Evolutionary conservation across 2,888 invertebrate species (phyloP).

Genomic region (Aphidius colemani): DNA sequence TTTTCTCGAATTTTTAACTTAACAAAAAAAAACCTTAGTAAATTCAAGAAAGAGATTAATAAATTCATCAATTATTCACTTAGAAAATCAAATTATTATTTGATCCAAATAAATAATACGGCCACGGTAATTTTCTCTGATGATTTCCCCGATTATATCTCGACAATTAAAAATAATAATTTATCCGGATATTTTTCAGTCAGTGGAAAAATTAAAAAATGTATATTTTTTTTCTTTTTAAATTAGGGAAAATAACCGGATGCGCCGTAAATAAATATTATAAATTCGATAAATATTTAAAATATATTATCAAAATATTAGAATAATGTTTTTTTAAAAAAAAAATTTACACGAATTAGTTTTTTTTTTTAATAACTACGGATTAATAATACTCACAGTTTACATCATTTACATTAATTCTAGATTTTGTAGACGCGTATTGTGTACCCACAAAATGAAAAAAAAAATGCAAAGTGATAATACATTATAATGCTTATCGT

Average conservation of each 20-base stretch:
- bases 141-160: background rate
- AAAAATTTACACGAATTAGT: conserved; percentile 15
- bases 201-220: conserved; percentile 4
- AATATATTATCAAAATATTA: conserved; percentile 9
- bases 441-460: conserved; percentile 22
- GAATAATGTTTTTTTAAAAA: conserved; percentile 1
- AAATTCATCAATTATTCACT: no score
- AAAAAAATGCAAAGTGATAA: conserved; percentile 20
- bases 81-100: no score
- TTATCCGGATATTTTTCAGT: background rate
- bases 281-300: background rate
- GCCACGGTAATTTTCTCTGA: background rate
- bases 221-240: background rate
- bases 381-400: background rate
- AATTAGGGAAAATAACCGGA: background rate
- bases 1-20: conserved; percentile 9
- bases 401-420: conserved; percentile 8
- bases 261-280: background rate
- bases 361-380: background rate
- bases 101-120: background rate
- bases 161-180: background rate
- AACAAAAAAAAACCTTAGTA: no score
- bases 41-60: no score
- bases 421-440: conserved; percentile 21
- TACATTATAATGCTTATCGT: conserved; percentile 1